Evolutionary conservation across 2,797 vertebrate genomes (phyloP).

Genomic region (Loriculus beryllinus): DNA sequence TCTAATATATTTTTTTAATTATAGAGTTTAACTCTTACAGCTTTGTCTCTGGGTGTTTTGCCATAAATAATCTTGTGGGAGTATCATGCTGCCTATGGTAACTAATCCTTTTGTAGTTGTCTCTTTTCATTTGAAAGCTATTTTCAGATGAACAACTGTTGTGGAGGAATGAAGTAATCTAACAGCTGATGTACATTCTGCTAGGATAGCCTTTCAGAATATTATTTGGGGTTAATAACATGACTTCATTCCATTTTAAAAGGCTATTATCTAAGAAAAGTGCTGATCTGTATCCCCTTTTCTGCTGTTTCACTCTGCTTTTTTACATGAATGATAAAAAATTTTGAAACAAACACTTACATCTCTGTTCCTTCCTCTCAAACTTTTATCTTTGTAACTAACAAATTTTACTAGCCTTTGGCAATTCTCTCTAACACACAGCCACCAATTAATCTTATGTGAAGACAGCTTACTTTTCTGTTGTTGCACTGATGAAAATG

Average conservation of each 20-base stretch:
- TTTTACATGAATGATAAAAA: neutral
- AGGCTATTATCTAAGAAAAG: neutral
- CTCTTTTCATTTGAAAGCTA: constrained; percentile 85
- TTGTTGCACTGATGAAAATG: neutral
- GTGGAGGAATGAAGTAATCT: constrained; percentile 79
- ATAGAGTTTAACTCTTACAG: constrained; percentile 68
- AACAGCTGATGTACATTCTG: constrained; percentile 92
- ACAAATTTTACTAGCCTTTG: neutral
- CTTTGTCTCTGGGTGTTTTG: constrained; percentile 69
- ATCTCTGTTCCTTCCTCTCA: neutral
- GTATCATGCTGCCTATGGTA: constrained; percentile 80
- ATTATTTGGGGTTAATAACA: constrained; percentile 78
- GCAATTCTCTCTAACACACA: neutral
- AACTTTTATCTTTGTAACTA: neutral
- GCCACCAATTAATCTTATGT: neutral
- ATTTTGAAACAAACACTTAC: neutral
- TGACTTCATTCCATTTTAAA: constrained; percentile 63
- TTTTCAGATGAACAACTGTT: constrained; percentile 90
- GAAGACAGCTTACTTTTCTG: neutral
- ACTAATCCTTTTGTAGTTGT: constrained; percentile 88
- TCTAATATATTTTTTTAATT: constrained; percentile 57
- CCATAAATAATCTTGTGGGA: constrained; percentile 82
- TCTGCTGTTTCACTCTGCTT: neutral
- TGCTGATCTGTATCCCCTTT: neutral
- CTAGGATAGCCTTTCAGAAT: constrained; percentile 75